Evolutionary conservation across 37 sponge, comb jelly and placozoan genomes (phyloP).

Genomic region (Haliclona indistincta): DNA sequence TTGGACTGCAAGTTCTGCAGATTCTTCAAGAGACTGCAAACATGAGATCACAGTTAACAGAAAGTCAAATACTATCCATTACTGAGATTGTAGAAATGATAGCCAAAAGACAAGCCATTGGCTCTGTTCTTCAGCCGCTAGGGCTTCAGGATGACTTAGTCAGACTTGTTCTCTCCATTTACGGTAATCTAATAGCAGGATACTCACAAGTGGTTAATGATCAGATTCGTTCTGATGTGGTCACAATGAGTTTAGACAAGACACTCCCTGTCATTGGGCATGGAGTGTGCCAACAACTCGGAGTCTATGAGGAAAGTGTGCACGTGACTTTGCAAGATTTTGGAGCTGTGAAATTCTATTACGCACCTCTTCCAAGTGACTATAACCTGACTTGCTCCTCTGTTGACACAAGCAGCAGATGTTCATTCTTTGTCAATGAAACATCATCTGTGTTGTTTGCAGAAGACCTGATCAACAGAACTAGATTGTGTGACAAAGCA

Average conservation of each 20-base stretch:
- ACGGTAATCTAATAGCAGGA: conserved; percentile 5
- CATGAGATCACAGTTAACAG: too few species aligned
- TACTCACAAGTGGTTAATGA: background rate
- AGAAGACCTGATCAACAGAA: background rate
- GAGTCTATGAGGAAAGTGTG: conserved; percentile 14
- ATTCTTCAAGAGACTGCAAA: too few species aligned
- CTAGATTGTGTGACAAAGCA: background rate
- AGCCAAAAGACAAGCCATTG: too few species aligned
- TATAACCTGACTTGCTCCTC: background rate
- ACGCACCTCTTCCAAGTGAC: background rate
- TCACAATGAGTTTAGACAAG: background rate
- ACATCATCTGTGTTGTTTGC: too few species aligned
- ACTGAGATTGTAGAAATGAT: too few species aligned
- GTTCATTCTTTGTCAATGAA: background rate
- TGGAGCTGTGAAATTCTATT: conserved; percentile 38
- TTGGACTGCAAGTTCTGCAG: background rate
- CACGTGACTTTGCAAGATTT: background rate
- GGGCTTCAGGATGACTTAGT: conserved; percentile 13
- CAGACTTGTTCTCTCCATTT: background rate
- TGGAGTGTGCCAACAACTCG: conserved; percentile 42
- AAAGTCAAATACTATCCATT: too few species aligned
- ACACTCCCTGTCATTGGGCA: conserved; percentile 19
- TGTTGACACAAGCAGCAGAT: background rate
- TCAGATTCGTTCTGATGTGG: background rate
- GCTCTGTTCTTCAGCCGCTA: too few species aligned